A percentile compares a stretch with the other conserved stretches of the same genome.
These are phyloP conservation scores for Rhabditoides inermis DNA, from an alignment of 2,888 invertebrate genomes.

Conservation along the genomic window DNA sequence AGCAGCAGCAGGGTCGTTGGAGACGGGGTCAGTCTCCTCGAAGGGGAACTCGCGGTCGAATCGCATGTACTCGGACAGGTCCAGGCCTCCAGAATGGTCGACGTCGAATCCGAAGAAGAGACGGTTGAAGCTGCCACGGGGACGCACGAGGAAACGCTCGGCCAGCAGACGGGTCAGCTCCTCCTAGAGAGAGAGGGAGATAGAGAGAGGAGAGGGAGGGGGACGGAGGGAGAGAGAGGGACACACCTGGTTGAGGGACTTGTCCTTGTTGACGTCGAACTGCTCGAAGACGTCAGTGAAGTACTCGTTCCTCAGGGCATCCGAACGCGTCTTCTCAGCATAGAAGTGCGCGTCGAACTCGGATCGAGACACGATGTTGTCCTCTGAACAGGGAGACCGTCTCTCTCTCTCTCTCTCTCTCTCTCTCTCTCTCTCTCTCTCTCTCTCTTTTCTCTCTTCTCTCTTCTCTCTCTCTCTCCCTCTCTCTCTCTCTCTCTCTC, in stretches of 20 bases:
- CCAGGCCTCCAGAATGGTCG: slow-evolving; percentile 38
- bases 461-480: too few relatives aligned
- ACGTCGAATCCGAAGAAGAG: slow-evolving; percentile 37
- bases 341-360: slow-evolving; percentile 41
- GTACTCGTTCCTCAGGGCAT: slow-evolving; percentile 35
- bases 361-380: slow-evolving; percentile 31
- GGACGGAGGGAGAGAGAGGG: too few relatives aligned
- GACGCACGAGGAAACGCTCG: slow-evolving; percentile 40
- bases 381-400: slow-evolving; percentile 18
- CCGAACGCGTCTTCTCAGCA: slow-evolving; percentile 30
- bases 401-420: background rate
- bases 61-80: slow-evolving; percentile 39
- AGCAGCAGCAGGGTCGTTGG: too few relatives aligned
- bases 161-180: slow-evolving; percentile 36
- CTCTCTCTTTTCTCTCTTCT: too few relatives aligned
- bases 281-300: slow-evolving; percentile 45
- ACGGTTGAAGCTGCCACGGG: slow-evolving; percentile 37
- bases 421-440: background rate
- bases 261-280: slow-evolving; percentile 40
- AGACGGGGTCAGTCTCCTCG: slow-evolving; percentile 38
- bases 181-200: too few relatives aligned
- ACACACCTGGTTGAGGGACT: slow-evolving; percentile 29
- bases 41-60: slow-evolving; percentile 40
- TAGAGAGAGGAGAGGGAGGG: too few relatives aligned
- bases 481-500: too few relatives aligned